Conservation (phyloP, 1,140 invertebrate genomes). For the Ctenoplectra terminalis region DNA sequence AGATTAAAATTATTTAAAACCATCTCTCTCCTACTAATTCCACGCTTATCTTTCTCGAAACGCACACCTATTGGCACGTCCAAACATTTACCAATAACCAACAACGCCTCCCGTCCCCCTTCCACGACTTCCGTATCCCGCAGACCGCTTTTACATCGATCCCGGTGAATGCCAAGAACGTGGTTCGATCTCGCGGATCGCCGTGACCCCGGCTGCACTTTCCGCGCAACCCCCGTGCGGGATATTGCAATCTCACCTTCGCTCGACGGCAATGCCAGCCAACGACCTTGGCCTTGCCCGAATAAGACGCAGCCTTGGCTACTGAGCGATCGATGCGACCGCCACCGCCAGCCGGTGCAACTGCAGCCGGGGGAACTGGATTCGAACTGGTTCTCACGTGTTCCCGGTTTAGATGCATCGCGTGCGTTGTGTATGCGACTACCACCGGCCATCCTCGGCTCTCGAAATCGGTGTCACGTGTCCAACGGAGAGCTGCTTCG, state of each 20-base stretch:
- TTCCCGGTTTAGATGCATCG: slow-evolving; percentile 63
- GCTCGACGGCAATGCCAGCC: slow-evolving; percentile 69
- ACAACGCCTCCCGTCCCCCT: no score
- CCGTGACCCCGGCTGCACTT: slow-evolving; percentile 41
- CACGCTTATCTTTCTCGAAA: no score
- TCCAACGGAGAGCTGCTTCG: neutral
- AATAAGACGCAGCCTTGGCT: slow-evolving; percentile 73
- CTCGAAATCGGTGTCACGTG: slow-evolving; percentile 34
- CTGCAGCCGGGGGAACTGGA: slow-evolving; percentile 49
- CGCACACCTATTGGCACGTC: slow-evolving; percentile 1
- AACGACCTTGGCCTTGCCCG: slow-evolving; percentile 79
- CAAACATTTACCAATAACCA: neutral
- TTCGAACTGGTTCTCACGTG: slow-evolving; percentile 66
- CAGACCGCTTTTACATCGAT: neutral
- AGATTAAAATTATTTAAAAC: no score
- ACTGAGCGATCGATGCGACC: slow-evolving; percentile 74
- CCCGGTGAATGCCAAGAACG: slow-evolving; percentile 31
- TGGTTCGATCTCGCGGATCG: slow-evolving; percentile 34
- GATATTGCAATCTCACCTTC: slow-evolving; percentile 66
- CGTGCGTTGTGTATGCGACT: slow-evolving; percentile 44
- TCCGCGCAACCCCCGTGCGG: slow-evolving; percentile 55
- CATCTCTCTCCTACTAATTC: no score
- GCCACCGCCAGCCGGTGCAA: slow-evolving; percentile 61
- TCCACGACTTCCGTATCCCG: neutral
- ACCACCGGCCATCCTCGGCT: neutral